Evolutionary conservation across 2,113 vertebrate genomes (phyloP).

Genomic region (Gavia stellata): DNA sequence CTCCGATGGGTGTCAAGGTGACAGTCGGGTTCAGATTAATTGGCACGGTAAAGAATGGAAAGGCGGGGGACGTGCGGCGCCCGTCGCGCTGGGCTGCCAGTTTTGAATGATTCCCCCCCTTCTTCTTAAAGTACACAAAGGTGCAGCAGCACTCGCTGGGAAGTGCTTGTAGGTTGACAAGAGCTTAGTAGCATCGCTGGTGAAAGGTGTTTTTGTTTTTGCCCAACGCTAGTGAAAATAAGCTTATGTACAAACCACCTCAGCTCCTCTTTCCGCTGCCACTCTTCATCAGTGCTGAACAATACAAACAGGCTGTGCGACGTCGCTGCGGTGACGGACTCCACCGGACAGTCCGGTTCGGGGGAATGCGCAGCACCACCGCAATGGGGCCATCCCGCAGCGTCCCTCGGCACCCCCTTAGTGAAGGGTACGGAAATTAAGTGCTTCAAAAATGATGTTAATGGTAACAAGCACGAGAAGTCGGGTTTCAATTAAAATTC

Average conservation of each 20-base stretch:
- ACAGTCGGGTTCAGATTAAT: background rate
- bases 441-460: rapidly evolving
- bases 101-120: background rate
- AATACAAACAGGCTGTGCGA: rapidly evolving
- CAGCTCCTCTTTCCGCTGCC: background rate
- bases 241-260: background rate
- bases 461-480: rapidly evolving
- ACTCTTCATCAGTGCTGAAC: background rate
- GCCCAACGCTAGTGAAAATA: background rate
- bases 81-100: background rate
- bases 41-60: background rate
- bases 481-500: background rate
- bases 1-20: conserved; percentile 19
- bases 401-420: rapidly evolving
- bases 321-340: background rate
- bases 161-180: background rate
- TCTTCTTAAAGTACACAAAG: background rate
- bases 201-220: background rate
- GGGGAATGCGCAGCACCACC: background rate
- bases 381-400: rapidly evolving
- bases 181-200: background rate
- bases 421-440: rapidly evolving
- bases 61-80: background rate
- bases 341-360: rapidly evolving
- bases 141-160: background rate